Evolutionary conservation across 1,140 invertebrate genomes (phyloP).

Genomic region (Listronotus oregonensis): DNA sequence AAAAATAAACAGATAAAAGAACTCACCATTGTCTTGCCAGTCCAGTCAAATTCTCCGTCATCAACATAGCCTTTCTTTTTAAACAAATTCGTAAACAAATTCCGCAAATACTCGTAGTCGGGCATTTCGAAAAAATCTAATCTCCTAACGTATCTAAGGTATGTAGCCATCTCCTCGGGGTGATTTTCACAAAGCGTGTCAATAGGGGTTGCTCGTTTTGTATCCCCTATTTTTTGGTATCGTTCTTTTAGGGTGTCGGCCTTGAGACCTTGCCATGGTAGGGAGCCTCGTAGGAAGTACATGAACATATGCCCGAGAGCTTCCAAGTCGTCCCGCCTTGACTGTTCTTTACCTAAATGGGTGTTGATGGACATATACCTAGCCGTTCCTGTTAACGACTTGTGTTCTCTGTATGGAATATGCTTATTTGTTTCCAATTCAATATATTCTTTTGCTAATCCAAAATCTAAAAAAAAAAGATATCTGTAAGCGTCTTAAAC

Average conservation of each 20-base stretch:
- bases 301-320: conserved; percentile 99
- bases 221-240: conserved; percentile 99
- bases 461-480: conserved; percentile 79
- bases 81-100: conserved; percentile 94
- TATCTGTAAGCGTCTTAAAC: neutral
- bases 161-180: conserved; percentile 96
- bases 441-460: conserved; percentile 99
- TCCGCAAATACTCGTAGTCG: conserved; percentile 97
- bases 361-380: conserved; percentile 99
- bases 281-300: conserved; percentile 98
- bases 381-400: conserved; percentile 96
- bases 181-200: conserved; percentile 97
- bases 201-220: conserved; percentile 96
- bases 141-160: conserved; percentile 94
- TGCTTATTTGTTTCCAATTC: conserved; percentile 99
- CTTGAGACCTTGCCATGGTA: conserved; percentile 99
- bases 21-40: conserved; percentile 90
- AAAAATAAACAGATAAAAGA: too few relatives aligned
- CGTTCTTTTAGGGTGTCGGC: conserved; percentile 99
- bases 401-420: conserved; percentile 99
- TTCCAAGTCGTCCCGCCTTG: conserved; percentile 97
- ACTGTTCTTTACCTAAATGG: conserved; percentile 99
- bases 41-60: conserved; percentile 98
- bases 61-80: conserved; percentile 90
- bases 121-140: conserved; percentile 99